A percentile compares a stretch with the other conserved stretches of the same genome.
Conservation (phyloP, 2,113 vertebrate species). For the Burhinus bistriatus region DNA sequence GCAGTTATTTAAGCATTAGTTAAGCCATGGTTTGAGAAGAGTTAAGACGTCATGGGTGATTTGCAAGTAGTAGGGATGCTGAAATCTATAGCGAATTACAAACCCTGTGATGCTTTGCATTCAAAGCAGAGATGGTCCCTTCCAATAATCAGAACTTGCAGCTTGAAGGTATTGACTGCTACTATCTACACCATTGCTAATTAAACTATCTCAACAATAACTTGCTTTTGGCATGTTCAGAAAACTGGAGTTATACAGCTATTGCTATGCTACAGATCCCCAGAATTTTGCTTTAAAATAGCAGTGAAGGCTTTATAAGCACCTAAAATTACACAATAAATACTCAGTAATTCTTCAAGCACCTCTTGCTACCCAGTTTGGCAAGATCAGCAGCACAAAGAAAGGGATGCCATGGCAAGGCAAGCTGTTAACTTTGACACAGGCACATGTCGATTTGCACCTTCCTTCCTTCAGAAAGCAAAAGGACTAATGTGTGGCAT, state of each 20-base stretch:
- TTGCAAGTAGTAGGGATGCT: background rate
- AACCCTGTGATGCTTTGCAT: background rate
- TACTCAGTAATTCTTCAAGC: constrained; percentile 26
- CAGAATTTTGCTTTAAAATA: constrained; percentile 30
- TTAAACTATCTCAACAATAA: background rate
- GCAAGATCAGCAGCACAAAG: constrained; percentile 26
- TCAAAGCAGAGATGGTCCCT: background rate
- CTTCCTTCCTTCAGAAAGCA: background rate
- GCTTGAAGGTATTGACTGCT: background rate
- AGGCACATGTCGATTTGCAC: background rate
- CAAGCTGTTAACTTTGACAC: background rate
- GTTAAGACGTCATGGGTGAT: background rate
- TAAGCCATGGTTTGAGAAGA: background rate
- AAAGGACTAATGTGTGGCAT: background rate
- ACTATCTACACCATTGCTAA: background rate
- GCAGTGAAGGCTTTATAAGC: constrained; percentile 31
- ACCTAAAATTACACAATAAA: constrained; percentile 41
- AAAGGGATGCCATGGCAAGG: background rate
- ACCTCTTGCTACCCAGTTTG: constrained; percentile 22
- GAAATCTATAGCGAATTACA: background rate
- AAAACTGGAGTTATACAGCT: constrained; percentile 39
- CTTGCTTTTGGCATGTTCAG: background rate
- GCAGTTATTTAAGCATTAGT: background rate
- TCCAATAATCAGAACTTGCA: background rate
- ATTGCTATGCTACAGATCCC: constrained; percentile 51